These are phyloP conservation scores for Cichlasoma orientale DNA, from an alignment of 2,797 vertebrate species.

Conservation along the genomic window DNA sequence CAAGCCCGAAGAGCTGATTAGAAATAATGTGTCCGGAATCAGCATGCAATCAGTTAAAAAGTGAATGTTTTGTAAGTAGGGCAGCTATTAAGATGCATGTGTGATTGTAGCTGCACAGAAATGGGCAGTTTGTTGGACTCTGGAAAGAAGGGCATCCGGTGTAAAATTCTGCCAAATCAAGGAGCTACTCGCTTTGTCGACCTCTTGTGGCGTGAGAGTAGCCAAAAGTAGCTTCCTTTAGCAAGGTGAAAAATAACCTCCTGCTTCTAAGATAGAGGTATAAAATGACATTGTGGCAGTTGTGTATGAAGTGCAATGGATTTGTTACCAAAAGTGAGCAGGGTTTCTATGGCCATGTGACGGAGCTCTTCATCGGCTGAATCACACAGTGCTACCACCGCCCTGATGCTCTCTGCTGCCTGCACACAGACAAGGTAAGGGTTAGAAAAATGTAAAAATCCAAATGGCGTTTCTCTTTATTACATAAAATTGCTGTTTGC, in stretches of 20 bases:
- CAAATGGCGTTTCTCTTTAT: neutral
- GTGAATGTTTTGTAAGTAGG: neutral
- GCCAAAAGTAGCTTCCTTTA: neutral
- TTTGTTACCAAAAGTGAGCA: conserved; percentile 87
- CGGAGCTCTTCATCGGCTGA: conserved; percentile 91
- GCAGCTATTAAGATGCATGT: neutral
- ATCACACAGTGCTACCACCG: conserved; percentile 89
- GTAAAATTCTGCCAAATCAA: neutral
- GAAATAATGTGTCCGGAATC: too few relatives aligned
- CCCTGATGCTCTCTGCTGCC: conserved; percentile 93
- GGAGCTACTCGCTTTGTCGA: neutral
- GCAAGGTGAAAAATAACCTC: neutral
- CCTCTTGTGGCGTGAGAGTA: neutral
- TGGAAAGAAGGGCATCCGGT: too few relatives aligned
- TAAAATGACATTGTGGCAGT: neutral
- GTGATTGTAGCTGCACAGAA: neutral
- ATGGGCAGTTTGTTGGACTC: rapidly evolving
- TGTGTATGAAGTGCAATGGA: conserved; percentile 1
- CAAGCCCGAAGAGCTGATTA: neutral
- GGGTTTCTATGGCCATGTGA: conserved; percentile 91
- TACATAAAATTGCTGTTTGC: neutral
- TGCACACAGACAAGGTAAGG: conserved; percentile 50
- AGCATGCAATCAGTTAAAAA: neutral
- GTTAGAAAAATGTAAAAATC: neutral
- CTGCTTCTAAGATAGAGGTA: neutral